Conservation (phyloP, 1,140 invertebrate genomes). For the Zaprionus camerounensis region DNA sequence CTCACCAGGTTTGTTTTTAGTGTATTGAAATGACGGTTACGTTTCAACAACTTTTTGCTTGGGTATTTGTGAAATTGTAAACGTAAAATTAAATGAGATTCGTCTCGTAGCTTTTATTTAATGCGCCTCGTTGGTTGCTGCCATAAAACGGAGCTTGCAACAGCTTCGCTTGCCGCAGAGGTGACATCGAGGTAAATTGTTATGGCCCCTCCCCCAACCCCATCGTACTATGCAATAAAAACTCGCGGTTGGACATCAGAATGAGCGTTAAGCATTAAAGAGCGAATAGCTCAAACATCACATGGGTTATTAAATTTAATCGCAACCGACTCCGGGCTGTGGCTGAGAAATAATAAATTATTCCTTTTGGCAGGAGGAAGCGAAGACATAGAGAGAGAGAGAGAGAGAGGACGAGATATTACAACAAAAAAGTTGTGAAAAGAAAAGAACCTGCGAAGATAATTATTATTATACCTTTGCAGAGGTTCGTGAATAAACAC, state of each 20-base stretch:
- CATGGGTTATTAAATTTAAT: conserved; percentile 71
- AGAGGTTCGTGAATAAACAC: no score
- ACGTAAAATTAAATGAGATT: conserved; percentile 78
- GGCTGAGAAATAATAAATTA: not conserved
- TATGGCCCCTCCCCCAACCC: conserved; percentile 25
- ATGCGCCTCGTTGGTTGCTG: conserved; percentile 66
- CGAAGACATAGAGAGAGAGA: no score
- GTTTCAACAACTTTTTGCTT: conserved; percentile 3
- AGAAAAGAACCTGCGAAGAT: no score
- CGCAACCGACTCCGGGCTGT: conserved; percentile 25
- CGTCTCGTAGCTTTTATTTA: conserved; percentile 69
- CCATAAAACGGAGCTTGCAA: conserved; percentile 47
- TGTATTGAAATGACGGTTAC: not conserved
- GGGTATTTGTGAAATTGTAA: conserved; percentile 55
- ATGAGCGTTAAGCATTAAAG: conserved; percentile 41
- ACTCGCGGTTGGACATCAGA: conserved; percentile 48
- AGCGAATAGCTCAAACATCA: conserved; percentile 62
- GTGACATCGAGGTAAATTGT: conserved; percentile 58
- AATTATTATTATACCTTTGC: no score
- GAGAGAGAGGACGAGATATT: not conserved
- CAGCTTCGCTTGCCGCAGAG: conserved; percentile 50
- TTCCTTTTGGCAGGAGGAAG: not conserved
- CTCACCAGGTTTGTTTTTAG: not conserved
- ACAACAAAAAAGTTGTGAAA: not conserved
- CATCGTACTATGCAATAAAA: conserved; percentile 44